Conservation (phyloP, 2,113 vertebrate genomes). For the Glareola pratincola region DNA sequence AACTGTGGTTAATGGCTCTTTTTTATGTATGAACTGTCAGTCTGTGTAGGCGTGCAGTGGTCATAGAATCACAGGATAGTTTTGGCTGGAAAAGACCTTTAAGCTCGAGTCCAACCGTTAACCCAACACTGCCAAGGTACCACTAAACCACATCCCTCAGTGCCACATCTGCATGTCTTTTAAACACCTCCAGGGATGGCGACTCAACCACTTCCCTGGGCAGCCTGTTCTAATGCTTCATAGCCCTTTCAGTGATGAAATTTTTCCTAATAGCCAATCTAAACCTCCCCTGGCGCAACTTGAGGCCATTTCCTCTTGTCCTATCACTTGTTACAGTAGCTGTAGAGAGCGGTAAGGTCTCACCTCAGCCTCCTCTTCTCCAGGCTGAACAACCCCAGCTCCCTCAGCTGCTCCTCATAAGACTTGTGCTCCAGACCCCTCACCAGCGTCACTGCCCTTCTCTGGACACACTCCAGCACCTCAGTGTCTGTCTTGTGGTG, state of each 20-base stretch:
- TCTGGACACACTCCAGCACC: neutral
- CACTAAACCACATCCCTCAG: neutral
- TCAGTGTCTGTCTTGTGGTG: neutral
- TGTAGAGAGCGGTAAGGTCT: too few relatives aligned
- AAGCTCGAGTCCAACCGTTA: neutral
- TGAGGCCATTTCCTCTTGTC: too few relatives aligned
- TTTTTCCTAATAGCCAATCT: too few relatives aligned
- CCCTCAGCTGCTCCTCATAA: neutral
- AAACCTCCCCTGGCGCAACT: too few relatives aligned
- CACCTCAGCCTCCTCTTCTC: neutral
- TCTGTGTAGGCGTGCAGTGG: rapidly evolving
- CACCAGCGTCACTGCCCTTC: neutral
- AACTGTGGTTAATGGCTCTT: neutral
- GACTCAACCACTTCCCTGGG: neutral
- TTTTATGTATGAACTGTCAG: too few relatives aligned
- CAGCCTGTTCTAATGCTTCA: neutral
- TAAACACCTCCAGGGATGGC: neutral
- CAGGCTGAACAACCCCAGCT: neutral
- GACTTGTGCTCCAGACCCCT: neutral
- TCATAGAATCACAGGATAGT: neutral
- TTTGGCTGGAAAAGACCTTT: neutral
- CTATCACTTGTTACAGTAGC: too few relatives aligned
- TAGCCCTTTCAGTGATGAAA: too few relatives aligned
- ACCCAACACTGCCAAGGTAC: neutral
- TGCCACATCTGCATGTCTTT: too few relatives aligned